Base-by-base conservation (phyloP, 1,140 invertebrate species). In the Danaus melanippus region DNA sequence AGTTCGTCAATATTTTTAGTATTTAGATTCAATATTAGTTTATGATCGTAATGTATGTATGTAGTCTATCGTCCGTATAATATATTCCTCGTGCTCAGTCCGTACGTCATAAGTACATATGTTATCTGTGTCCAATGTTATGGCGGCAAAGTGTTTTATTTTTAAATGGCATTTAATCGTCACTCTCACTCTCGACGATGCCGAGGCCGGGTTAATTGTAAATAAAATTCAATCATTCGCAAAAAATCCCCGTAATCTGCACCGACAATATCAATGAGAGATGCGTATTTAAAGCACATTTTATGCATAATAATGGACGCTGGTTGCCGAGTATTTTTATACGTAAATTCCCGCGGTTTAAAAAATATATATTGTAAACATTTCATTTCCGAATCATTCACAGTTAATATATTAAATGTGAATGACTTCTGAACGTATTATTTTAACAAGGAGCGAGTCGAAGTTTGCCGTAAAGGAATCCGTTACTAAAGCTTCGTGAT, bases 141-240 rank as follows among this genome's bases (percentile, higher is more conserved):
- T 76, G 72, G 69, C 73, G 69, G 67, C 72, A 66, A 54, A 68
- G 70, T 82, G 79, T 82, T 86, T 84, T 84, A 84, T 84, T 86
- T 86, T 86, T 84, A 86, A 86, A 86, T 86, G 79, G 72, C 74
- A 77, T 84, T 84, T 84, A 84, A 86, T 86, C 76, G 80, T 82
- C 80, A 84, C 81, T 86, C 70, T 86, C 80, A 68, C 76, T 86
- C 68, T 86, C 80, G 63, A 46, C 71, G 73, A 67, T 67, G 64
- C 71, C 72, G 79, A 74, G 76, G 72, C 74, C 77, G 78, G 69
- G 74, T 86, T 86, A 86, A 86, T 86, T 86, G 84, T 86, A 86
- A 86, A 86, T 86, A 86, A 86, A 86, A 86, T 86, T 84, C 81
- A 81, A 84, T 84, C 79, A 86, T 84, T 86, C 79, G 81, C 77